Percentiles rank a stretch among this genome's conserved stretches.
phyloP scores from a whole-genome alignment of 2,797 vertebrate species.

The Melopsittacus undulatus region DNA sequence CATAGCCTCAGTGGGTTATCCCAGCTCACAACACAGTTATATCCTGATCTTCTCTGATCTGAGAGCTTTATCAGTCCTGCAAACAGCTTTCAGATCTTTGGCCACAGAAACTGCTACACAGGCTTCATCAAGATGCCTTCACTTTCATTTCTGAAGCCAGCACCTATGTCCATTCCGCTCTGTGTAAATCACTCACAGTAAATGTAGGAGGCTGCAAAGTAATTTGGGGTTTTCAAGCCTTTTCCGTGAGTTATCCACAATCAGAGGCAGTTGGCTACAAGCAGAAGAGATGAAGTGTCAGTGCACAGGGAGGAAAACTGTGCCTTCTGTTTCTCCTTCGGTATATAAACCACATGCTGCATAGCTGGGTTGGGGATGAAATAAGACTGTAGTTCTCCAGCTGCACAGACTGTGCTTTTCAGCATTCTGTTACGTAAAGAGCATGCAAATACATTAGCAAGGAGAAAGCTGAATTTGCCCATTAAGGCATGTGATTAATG shows the following conservation, averaged over 20 bases:
- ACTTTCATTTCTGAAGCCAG: not conserved
- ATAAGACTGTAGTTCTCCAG: conserved; percentile 7
- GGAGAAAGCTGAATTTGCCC: conserved; percentile 29
- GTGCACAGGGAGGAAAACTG: conserved; percentile 13
- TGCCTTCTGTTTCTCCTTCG: not conserved
- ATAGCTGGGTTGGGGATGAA: conserved; percentile 14
- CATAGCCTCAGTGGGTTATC: accelerated
- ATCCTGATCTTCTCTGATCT: not conserved
- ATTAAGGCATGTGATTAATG: conserved; percentile 61
- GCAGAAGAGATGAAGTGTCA: conserved; percentile 27
- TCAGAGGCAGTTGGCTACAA: not conserved
- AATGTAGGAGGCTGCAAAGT: not conserved
- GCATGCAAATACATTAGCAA: conserved; percentile 15
- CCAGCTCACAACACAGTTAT: accelerated
- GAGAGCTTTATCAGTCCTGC: not conserved
- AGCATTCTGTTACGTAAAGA: conserved; percentile 2
- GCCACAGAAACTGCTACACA: accelerated
- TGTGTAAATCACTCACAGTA: not conserved
- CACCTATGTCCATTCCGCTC: not conserved
- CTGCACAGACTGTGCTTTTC: conserved; percentile 34
- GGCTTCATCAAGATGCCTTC: not conserved
- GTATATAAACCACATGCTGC: not conserved
- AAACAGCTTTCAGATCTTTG: not conserved
- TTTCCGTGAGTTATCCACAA: not conserved
- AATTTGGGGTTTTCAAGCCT: not conserved